Base-by-base conservation (phyloP, 2,888 invertebrate genomes). In the Drosophila affinis region DNA sequence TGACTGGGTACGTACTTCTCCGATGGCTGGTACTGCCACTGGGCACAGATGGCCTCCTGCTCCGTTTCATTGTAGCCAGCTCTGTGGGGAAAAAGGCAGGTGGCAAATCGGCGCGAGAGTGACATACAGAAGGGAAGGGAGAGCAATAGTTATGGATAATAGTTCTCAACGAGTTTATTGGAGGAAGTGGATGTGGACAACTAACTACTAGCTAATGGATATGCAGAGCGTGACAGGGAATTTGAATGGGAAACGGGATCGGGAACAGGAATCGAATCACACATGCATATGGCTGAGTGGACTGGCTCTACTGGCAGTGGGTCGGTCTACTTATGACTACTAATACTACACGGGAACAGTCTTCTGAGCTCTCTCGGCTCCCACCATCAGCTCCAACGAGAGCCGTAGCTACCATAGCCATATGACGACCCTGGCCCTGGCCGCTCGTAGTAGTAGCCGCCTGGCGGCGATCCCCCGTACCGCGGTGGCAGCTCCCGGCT, bases 1-100 rank as follows among this genome's bases (percentile, higher is more conserved):
- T 91, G 90, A 76, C 90, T 91, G 61, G 94, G 94, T 63, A 94
- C 93, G 82, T 94, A 94, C 89, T 94, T 94, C 72, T 94, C 94
- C 45, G 94, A 94, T 1, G 95, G 95, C 75, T 94, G 93, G 86
- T 94, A 95, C 77, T 94, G 93, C 93, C 94, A 94, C 79, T 94
- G 93, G 5, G 94, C 93, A 81, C 95, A 95, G 54, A 95, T 90
- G 63, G 92, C 93, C 81, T 94, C 93, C 53, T 93, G 93, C 77
- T 93, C 94, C 34, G 93, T 93, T 86, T 94, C 92, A 67, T 93
- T 93, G 78, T 94, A 94, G 52, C 95, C 95, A 87, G 93, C 94
- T 83, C 95, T 95, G 54, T 55, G 24, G 17, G 44, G 45, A 60
- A 44, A 49, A 10, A 21, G 39, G n/a, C 56, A 21, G 58, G 12